Base-by-base conservation (phyloP, 2,797 vertebrate genomes). In the Nyctalus aviator region DNA sequence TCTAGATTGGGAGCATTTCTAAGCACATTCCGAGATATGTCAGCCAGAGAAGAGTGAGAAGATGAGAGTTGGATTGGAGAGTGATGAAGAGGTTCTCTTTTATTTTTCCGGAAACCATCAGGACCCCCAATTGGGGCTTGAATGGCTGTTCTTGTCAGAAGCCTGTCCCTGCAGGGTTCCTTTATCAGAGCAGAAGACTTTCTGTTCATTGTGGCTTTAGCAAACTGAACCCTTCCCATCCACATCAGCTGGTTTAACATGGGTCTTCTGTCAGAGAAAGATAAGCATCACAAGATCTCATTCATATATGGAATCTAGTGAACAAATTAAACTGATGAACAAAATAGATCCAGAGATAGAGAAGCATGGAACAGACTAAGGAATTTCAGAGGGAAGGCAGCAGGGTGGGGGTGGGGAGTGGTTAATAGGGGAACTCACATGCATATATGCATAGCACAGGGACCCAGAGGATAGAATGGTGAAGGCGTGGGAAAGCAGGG, bases 1-100 rank as follows among this genome's bases (percentile, higher is more conserved):
- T 85, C 62, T 84, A 41, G 11, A 75, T 85, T 92, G 46, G 79
- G 82, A 93, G 53, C 12, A 88, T 78, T 91, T 37, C 50, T 69
- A 20, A 30, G 71, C n/a, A 88, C 73, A 91, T 94, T 72, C 35
- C 73, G 55, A 59, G n/a, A 69, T 25, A 37, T 0, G 20, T 21
- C 8, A 81, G 37, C 21, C 25, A 17, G 8, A 13, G 41, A 89
- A 53, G 53, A 66, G 15, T 44, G 7, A 79, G 53, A 25, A 71
- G 79, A 81, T 41, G 62, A 92, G 68, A 82, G 14, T 23, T 57
- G 20, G 6, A 53, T 23, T 30, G 32, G 46, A 57, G 72, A 64
- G 46, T 59, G 32, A 20, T 17, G 37, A 53, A 59, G 5, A 71
- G 7, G 30, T 46, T 71, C 57, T 82, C 37, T 48, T 73, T 18